These are phyloP conservation scores for Oncorhynchus mykiss DNA, from an alignment of 2,113 vertebrate species.

Conservation along the genomic window DNA sequence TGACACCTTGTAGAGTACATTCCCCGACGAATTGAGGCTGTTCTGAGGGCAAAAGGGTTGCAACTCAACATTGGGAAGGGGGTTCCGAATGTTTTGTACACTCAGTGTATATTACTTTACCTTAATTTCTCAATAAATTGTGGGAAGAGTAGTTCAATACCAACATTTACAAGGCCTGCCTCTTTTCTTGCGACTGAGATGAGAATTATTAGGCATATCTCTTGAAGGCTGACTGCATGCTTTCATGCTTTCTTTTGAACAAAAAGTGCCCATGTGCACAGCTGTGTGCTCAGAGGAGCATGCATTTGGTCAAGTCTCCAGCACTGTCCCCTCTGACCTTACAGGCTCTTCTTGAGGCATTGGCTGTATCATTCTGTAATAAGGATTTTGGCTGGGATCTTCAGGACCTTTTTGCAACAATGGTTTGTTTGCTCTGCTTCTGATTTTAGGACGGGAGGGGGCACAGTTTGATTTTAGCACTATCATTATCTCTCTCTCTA, in stretches of 20 bases:
- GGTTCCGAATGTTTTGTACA: slow-evolving; percentile 53
- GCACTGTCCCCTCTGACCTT: slow-evolving; percentile 7
- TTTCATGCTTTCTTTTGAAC: slow-evolving; percentile 56
- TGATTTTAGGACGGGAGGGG: background rate
- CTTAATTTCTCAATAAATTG: background rate
- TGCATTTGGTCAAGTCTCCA: slow-evolving; percentile 26
- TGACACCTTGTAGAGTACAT: no score
- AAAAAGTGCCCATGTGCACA: slow-evolving; percentile 44
- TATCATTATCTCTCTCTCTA: background rate
- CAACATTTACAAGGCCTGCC: background rate
- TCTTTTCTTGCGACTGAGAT: slow-evolving; percentile 30
- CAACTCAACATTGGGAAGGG: slow-evolving; percentile 27
- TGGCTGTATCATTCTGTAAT: slow-evolving; percentile 31
- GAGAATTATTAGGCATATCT: slow-evolving; percentile 30
- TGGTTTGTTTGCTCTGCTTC: slow-evolving; percentile 63
- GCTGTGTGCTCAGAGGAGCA: slow-evolving; percentile 40
- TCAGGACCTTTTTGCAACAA: slow-evolving; percentile 56
- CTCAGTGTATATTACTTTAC: slow-evolving; percentile 20
- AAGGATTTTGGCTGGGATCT: slow-evolving; percentile 29
- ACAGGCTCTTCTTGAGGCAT: slow-evolving; percentile 34
- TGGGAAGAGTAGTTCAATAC: background rate
- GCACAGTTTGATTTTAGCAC: slow-evolving; percentile 16
- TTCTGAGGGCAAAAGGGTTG: no score
- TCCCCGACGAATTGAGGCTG: background rate
- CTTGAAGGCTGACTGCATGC: slow-evolving; percentile 28